These are phyloP conservation scores for Hemiprocne comata DNA, from an alignment of 2,113 vertebrate species.

Conservation along the genomic window DNA sequence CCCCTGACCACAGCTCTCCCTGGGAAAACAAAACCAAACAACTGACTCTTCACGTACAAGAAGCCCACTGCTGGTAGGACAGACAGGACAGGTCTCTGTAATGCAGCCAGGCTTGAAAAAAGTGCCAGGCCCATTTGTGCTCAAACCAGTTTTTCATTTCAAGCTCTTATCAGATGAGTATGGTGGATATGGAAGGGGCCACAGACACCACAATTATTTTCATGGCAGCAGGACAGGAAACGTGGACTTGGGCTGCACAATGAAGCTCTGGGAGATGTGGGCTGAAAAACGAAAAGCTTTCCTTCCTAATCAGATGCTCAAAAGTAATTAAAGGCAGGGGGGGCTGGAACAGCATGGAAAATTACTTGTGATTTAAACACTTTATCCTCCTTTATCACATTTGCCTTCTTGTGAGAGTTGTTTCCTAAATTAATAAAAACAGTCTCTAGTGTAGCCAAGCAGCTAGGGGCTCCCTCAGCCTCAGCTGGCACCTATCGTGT, in stretches of 20 bases:
- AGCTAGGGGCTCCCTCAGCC: neutral
- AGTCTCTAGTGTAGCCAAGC: neutral
- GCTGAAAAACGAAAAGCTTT: neutral
- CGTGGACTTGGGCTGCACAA: neutral
- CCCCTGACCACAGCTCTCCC: neutral
- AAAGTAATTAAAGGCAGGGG: neutral
- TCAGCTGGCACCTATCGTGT: neutral
- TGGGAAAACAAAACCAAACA: neutral
- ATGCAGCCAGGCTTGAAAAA: neutral
- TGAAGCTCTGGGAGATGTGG: neutral
- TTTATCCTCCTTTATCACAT: neutral
- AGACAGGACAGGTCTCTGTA: rapidly evolving
- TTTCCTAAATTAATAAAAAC: neutral
- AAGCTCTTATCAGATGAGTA: neutral
- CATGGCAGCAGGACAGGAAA: neutral
- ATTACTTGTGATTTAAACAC: neutral
- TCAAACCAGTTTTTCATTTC: neutral
- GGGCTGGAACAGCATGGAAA: neutral
- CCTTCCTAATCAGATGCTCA: neutral
- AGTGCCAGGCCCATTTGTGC: rapidly evolving
- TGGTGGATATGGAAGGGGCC: neutral
- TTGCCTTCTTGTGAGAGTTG: neutral
- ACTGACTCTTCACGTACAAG: rapidly evolving
- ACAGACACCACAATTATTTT: neutral
- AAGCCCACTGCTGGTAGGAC: neutral